Evolutionary conservation across 2,797 vertebrate genomes (phyloP), one percentile per base, ranked within the genome.

Genomic region (Pseudomugil tenellus): DNA sequence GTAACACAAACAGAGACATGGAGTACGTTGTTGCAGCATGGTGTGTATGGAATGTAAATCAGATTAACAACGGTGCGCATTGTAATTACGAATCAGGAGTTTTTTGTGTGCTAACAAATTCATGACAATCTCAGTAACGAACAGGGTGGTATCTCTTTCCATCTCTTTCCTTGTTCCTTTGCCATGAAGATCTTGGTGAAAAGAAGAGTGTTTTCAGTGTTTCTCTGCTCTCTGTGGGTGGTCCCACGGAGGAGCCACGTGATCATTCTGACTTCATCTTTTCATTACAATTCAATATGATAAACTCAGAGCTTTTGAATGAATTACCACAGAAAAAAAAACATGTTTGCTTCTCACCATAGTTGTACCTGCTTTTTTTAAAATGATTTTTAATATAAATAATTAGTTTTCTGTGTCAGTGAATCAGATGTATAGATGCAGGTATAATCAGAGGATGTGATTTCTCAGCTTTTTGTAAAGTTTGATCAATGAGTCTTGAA

Each of bases 271-370:
- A 63, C 72, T 74, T 90, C 84, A 90, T 88, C 79, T 82, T 90
- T 87, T 87, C 81, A 89, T 89, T 85, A 83, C 85, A 83, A 79
- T 86, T 90, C 76, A 87, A 76, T 84, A 82, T 70, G 68, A 56
- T 37, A 55, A 65, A 79, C 74, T 72, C 53, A 83, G 57, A 66
- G 35, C 12, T 17, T 55, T 57, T 64, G 2, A 80, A 67, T 23
- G 63, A 58, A 79, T 79, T 71, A 55, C 51, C 43, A 26, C 31
- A 76, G 67, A 53, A 63, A 73, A 69, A 59, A 21, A n/a, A n/a
- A n/a, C n/a, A n/a, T n/a, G n/a, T n/a, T 49, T 68, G 70, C 8
- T 39, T 63, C 17, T 16, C 23, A 28, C 31, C 34, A 48, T 28
- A 19, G 13, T 26, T 32, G 14, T 28, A 26, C 7, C 5, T 19